Base-by-base conservation (phyloP, 2,888 invertebrate genomes). In the Rotaria macrura region DNA sequence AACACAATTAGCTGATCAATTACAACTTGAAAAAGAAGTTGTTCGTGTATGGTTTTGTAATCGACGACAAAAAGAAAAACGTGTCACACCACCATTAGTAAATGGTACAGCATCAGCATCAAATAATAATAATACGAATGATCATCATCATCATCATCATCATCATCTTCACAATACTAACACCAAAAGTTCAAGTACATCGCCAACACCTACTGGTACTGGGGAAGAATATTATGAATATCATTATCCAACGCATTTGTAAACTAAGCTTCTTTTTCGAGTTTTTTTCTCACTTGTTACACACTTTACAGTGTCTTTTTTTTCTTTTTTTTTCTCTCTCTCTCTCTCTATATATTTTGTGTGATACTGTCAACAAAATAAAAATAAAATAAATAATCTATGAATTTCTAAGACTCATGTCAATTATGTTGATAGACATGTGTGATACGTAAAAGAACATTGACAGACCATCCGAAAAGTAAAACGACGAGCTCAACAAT, bases 11-110 rank as follows among this genome's bases (percentile, higher is more conserved):
- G 99, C 99, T 87, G 97, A 97, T 92, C 95, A 95, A 89, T 93
- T 99, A 89, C 97, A 98, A 92, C 93, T 99, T 88, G 99, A 99
- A 92, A 99, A 99, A 92, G 99, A 99, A 92, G 98, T 99, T 88
- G 97, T 98, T 89, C 94, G 98, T 88, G 98, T 98, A 89, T 99
- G 99, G 98, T 98, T 97, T 93, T 99, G 98, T 92, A 98, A 98
- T 92, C 93, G 98, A 89, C 93, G 98, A 89, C 92, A 92, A 88
- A 92, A 92, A 87, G 90, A 97, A 92, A 97, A 97, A 92, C 93
- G 97, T 88, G 97, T 97, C 96, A 97, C 97, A 47, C 86, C 86
- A 47, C 79, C 79, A 43, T 43, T 79, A 43, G n/a, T 40, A 34
- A 34, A 65, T 34, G 65, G 34, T 34, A 14, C 65, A 65, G 65